phyloP scores from a whole-genome alignment of 2,113 vertebrate species.

The Agapornis roseicollis region DNA sequence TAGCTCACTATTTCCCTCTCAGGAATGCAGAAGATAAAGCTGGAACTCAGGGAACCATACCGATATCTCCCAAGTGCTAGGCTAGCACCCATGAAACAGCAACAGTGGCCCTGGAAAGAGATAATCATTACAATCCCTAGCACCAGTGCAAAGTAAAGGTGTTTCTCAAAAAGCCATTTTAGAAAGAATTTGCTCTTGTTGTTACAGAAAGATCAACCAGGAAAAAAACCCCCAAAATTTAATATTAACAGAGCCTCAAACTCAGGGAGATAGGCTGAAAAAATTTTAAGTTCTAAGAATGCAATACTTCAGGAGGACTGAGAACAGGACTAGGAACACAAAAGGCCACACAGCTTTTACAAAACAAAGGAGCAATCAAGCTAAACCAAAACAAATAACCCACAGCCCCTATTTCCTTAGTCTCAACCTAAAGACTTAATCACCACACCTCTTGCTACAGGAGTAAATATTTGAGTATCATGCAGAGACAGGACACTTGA shows the following conservation, averaged over 20 bases:
- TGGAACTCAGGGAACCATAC: not conserved
- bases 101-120: accelerated
- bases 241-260: not conserved
- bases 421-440: not conserved
- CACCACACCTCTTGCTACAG: not conserved
- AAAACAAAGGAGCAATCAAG: not conserved
- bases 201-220: not conserved
- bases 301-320: not conserved
- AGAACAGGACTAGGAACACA: not conserved
- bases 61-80: not conserved
- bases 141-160: not conserved
- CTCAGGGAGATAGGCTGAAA: not conserved
- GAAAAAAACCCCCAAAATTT: not conserved
- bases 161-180: not conserved
- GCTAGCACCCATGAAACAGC: accelerated
- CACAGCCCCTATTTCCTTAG: not conserved
- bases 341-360: not conserved
- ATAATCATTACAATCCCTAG: not conserved
- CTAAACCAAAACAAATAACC: not conserved
- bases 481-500: not conserved
- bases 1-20: not conserved
- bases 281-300: not conserved
- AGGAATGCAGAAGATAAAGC: not conserved
- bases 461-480: slow-evolving; percentile 35
- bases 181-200: not conserved